phyloP scores from a whole-genome alignment of 2,113 vertebrate species.

The Todiramphus chloris region DNA sequence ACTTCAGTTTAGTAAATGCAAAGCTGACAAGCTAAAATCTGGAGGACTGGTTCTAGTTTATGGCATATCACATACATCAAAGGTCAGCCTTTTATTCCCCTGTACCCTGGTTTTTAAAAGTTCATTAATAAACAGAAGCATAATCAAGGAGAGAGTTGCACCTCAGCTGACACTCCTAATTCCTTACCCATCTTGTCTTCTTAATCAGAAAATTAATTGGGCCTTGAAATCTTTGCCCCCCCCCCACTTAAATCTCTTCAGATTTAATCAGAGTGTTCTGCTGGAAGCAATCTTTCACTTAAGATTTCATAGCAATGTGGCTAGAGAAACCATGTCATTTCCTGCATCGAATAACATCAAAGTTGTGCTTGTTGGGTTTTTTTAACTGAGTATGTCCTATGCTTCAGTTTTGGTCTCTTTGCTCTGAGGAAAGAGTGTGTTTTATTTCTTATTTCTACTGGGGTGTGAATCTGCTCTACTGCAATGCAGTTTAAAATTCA shows the following conservation, averaged over 20 bases:
- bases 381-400: background rate
- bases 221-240: background rate
- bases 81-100: conserved; percentile 18
- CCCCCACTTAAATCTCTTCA: background rate
- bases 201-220: conserved; percentile 53
- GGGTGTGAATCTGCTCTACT: background rate
- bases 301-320: conserved; percentile 21
- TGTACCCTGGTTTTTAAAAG: background rate
- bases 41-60: conserved; percentile 54
- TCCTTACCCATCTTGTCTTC: conserved; percentile 15
- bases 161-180: background rate
- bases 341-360: conserved; percentile 56
- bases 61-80: conserved; percentile 27
- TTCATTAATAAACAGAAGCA: conserved; percentile 22
- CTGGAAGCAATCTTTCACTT: conserved; percentile 68
- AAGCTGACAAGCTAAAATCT: conserved; percentile 18
- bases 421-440: background rate
- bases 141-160: background rate
- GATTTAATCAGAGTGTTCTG: conserved; percentile 38
- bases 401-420: background rate
- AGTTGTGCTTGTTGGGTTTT: background rate
- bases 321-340: conserved; percentile 32
- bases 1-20: conserved; percentile 8
- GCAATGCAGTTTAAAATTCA: background rate
- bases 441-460: background rate